Evolutionary conservation across 2,888 invertebrate species (phyloP).

Genomic region (Nomada goodeniana): DNA sequence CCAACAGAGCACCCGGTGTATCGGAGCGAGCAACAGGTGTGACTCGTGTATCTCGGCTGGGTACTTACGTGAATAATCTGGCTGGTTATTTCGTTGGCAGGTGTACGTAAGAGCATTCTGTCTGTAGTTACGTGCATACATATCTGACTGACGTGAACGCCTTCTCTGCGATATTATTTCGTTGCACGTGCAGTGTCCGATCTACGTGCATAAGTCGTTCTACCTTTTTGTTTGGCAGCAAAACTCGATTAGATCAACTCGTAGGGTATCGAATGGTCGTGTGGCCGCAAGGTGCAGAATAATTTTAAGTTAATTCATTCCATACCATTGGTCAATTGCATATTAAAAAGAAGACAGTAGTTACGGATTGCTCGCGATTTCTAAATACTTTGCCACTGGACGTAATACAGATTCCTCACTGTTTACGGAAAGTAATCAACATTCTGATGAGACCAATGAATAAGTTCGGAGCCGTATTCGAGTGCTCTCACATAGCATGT

Average conservation of each 20-base stretch:
- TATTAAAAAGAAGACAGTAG: too few relatives aligned
- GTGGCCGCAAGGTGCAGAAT: too few relatives aligned
- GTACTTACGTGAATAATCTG: conserved; percentile 67
- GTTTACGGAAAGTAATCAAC: conserved; percentile 31
- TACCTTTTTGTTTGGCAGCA: conserved; percentile 46
- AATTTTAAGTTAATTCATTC: background rate
- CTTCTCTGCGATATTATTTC: conserved; percentile 50
- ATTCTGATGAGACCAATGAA: conserved; percentile 30
- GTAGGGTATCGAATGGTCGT: background rate
- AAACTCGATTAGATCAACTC: conserved; percentile 30
- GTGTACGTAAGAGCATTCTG: conserved; percentile 32
- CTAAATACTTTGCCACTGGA: too few relatives aligned
- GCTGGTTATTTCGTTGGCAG: conserved; percentile 50
- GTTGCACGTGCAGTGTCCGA: conserved; percentile 21
- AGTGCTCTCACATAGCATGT: conserved; percentile 23
- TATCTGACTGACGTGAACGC: conserved; percentile 42
- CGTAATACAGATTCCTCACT: too few relatives aligned
- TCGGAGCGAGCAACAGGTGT: conserved; percentile 68
- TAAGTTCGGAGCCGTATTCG: conserved; percentile 21
- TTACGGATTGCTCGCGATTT: too few relatives aligned
- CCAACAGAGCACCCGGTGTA: conserved; percentile 52
- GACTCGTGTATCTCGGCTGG: conserved; percentile 55
- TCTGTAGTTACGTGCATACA: background rate
- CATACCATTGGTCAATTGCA: too few relatives aligned
- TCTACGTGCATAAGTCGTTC: conserved; percentile 25